These are phyloP conservation scores for Umimayanthus kanabou DNA, from an alignment of 92 coral and sea anemone genomes.

Conservation along the genomic window DNA sequence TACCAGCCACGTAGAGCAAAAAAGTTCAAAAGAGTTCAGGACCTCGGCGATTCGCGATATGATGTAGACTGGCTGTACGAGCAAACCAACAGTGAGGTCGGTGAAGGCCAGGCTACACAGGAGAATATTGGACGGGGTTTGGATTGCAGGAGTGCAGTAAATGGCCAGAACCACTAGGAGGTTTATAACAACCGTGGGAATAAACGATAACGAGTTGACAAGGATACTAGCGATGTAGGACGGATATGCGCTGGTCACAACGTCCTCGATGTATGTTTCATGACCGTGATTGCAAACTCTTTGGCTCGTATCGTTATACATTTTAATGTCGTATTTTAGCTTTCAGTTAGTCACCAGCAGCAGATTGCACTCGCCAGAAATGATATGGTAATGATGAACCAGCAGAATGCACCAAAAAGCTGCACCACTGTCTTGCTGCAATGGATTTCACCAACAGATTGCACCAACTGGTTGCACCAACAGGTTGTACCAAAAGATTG, in stretches of 20 bases:
- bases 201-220: constrained; percentile 16
- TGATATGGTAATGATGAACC: no score
- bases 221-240: constrained; percentile 36
- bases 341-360: not conserved
- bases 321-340: not conserved
- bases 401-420: no score
- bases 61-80: constrained; percentile 58
- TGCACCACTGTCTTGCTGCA: no score
- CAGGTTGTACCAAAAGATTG: no score
- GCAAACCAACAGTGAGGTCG: constrained; percentile 52
- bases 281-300: constrained; percentile 34
- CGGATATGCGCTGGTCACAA: constrained; percentile 24
- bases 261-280: constrained; percentile 33
- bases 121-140: constrained; percentile 53
- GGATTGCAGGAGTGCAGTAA: constrained; percentile 38
- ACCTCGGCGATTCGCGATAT: constrained; percentile 46
- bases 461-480: no score
- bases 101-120: constrained; percentile 58
- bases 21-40: constrained; percentile 19
- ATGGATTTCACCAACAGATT: no score
- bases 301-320: constrained; percentile 12
- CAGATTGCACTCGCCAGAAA: no score
- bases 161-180: constrained; percentile 12
- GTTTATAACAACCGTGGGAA: constrained; percentile 22
- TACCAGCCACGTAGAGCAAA: constrained; percentile 53